These are phyloP conservation scores for Beaufortia kweichowensis DNA, from an alignment of 2,113 vertebrate species.

Conservation along the genomic window DNA sequence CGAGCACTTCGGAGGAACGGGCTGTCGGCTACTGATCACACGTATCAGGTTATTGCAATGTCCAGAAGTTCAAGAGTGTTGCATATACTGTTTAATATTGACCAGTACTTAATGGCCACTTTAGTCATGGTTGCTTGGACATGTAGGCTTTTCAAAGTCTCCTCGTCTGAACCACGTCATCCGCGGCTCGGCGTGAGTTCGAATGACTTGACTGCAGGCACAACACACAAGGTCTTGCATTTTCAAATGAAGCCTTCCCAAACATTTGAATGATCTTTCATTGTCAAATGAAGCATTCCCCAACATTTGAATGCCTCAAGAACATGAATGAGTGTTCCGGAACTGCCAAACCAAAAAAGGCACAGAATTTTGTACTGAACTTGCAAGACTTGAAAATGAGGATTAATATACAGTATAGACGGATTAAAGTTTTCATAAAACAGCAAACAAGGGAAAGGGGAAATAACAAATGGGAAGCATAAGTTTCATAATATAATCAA, in stretches of 20 bases:
- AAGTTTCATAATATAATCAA: too few relatives aligned
- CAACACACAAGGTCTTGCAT: neutral
- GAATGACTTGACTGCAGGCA: neutral
- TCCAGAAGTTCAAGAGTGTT: neutral
- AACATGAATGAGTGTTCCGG: neutral
- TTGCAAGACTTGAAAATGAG: too few relatives aligned
- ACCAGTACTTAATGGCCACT: neutral
- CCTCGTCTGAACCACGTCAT: neutral
- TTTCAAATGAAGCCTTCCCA: slow-evolving; percentile 14
- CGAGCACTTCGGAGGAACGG: slow-evolving; percentile 28
- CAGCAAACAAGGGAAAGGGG: too few relatives aligned
- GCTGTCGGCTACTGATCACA: neutral
- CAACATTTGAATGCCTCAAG: slow-evolving; percentile 29
- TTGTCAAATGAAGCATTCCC: slow-evolving; percentile 5
- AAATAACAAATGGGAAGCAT: too few relatives aligned
- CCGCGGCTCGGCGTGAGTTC: neutral
- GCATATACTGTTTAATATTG: slow-evolving; percentile 1
- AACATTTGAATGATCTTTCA: slow-evolving; percentile 29
- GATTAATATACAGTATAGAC: too few relatives aligned
- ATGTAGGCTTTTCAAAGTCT: neutral
- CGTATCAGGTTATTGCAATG: neutral
- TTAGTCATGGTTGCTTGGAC: slow-evolving; percentile 6
- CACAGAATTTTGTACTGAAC: neutral
- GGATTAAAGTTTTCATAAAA: too few relatives aligned
- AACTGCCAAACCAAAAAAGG: neutral